Evolutionary conservation across 2,797 vertebrate species (phyloP).

Genomic region (Sebastes minor): DNA sequence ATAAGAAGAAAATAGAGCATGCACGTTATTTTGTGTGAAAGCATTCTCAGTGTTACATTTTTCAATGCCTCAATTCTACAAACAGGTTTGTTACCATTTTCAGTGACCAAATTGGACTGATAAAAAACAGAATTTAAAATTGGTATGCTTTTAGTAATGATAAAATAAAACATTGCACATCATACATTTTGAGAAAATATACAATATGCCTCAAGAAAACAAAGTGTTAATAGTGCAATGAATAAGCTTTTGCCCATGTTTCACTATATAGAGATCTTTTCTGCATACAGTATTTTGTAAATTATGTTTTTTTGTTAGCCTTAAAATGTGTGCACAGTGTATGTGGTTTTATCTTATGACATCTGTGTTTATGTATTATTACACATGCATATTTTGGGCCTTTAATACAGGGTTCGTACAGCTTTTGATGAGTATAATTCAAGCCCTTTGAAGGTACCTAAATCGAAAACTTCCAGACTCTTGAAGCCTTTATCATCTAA

Average conservation of each 20-base stretch:
- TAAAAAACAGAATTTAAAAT: neutral
- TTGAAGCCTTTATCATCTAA: neutral
- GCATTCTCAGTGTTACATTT: neutral
- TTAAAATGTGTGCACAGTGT: neutral
- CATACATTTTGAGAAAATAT: neutral
- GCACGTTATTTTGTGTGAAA: neutral
- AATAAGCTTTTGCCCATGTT: neutral
- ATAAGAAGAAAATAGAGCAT: neutral
- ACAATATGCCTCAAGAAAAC: neutral
- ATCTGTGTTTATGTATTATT: neutral
- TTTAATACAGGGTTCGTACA: neutral
- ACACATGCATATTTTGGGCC: neutral
- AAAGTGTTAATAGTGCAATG: neutral
- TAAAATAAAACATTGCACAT: neutral
- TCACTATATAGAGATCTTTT: neutral
- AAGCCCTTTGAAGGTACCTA: neutral
- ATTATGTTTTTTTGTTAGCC: too few species aligned
- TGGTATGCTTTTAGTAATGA: neutral
- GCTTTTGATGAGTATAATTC: neutral
- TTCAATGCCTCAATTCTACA: neutral
- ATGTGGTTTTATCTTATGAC: neutral
- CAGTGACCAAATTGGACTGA: neutral
- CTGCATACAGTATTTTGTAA: too few species aligned
- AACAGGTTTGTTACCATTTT: neutral
- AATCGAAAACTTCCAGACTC: neutral